Percentiles rank a stretch among this genome's conserved stretches.
Conservation (phyloP, 2,113 vertebrate genomes). For the Acrocephalus arundinaceus region DNA sequence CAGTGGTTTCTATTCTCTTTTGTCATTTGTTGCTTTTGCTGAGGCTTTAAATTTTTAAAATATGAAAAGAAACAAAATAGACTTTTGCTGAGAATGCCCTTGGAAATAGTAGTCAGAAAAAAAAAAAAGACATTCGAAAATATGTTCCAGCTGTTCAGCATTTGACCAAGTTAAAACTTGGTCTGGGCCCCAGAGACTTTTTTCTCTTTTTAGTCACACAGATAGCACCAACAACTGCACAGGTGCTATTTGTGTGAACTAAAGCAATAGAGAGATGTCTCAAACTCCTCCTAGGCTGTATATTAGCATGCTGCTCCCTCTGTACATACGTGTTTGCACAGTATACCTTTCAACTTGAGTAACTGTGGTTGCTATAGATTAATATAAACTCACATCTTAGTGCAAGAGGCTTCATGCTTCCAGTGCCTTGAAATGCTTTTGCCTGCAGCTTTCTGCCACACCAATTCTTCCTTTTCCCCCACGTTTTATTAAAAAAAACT, state of each 20-base stretch:
- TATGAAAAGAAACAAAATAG: neutral
- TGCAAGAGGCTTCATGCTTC: neutral
- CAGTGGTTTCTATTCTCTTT: neutral
- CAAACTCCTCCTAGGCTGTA: neutral
- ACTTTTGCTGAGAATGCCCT: neutral
- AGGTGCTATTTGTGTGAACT: neutral
- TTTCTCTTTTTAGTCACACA: neutral
- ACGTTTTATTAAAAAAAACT: slow-evolving; percentile 1
- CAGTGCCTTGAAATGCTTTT: neutral
- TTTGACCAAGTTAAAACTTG: neutral
- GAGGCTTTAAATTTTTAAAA: neutral
- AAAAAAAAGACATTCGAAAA: neutral
- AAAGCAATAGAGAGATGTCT: neutral
- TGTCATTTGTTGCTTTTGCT: neutral
- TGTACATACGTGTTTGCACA: neutral
- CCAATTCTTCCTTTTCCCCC: neutral
- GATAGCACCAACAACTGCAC: neutral
- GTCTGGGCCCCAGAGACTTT: neutral
- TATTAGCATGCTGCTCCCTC: neutral
- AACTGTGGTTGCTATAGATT: neutral
- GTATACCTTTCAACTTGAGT: neutral
- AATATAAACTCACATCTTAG: neutral
- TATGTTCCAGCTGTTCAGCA: neutral
- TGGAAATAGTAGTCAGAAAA: neutral
- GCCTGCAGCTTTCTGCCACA: neutral